Percentiles rank a stretch among this genome's conserved stretches.
These are phyloP conservation scores for Pseudorhiza aurosa DNA, from an alignment of 30 jellyfish, hydroid and myxozoan species.

Conservation along the genomic window DNA sequence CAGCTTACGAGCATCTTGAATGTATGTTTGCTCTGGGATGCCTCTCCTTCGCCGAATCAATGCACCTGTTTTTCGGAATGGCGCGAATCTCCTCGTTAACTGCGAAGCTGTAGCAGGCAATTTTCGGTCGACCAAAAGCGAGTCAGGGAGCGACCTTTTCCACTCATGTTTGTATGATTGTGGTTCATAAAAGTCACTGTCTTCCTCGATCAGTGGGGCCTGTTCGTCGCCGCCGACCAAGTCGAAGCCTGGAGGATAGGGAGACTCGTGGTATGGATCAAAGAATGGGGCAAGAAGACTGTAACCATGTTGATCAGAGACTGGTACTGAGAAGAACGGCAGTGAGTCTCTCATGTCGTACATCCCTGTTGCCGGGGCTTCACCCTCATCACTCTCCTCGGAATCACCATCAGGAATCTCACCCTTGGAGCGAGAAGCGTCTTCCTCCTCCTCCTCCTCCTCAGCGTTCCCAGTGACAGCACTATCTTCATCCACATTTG, in stretches of 20 bases:
- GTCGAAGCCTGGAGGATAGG: conserved; percentile 51
- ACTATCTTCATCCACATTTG: conserved; percentile 38
- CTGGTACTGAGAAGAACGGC: conserved; percentile 76
- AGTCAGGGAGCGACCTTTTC: conserved; percentile 53
- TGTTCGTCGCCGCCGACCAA: conserved; percentile 43
- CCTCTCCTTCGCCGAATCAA: conserved; percentile 25
- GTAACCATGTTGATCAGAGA: conserved; percentile 71
- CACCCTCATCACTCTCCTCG: conserved; percentile 39
- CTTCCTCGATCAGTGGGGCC: conserved; percentile 52
- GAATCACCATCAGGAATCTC: conserved; percentile 68
- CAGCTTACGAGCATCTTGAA: neutral
- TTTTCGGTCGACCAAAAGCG: neutral
- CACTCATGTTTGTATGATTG: conserved; percentile 22
- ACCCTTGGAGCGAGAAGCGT: conserved; percentile 55
- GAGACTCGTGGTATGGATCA: conserved; percentile 64
- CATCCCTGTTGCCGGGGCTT: conserved; percentile 33
- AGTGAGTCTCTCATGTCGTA: conserved; percentile 63
- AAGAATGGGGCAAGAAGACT: conserved; percentile 49
- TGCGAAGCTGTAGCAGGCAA: neutral
- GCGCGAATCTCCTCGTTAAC: neutral
- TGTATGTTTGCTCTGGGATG: neutral
- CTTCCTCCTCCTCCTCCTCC: conserved; percentile 44
- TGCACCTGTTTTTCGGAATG: neutral
- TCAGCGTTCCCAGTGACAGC: conserved; percentile 20
- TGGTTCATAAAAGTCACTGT: conserved; percentile 49